These are phyloP conservation scores for Condylostylus longicornis DNA, from an alignment of 1,140 invertebrate species.

Conservation along the genomic window DNA sequence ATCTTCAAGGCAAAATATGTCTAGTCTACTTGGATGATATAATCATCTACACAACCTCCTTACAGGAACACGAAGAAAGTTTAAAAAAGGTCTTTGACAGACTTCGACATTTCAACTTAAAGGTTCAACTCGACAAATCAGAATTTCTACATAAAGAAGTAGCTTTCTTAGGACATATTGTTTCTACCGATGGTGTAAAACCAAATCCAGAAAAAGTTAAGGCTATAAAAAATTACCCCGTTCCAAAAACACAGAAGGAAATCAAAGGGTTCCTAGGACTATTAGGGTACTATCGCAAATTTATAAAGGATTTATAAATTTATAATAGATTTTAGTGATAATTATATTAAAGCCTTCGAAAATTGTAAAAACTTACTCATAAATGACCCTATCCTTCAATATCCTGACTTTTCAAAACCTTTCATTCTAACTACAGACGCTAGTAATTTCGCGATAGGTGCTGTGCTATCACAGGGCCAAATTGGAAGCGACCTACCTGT, in stretches of 20 bases:
- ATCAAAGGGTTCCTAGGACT: conserved; percentile 18
- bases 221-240: conserved; percentile 6
- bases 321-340: conserved; percentile 10
- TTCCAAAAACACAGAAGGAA: conserved; percentile 13
- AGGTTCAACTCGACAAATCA: conserved; percentile 32
- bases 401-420: conserved; percentile 16
- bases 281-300: conserved; percentile 9
- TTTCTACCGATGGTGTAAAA: conserved; percentile 8
- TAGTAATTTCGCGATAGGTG: conserved; percentile 13
- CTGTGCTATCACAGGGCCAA: conserved; percentile 19
- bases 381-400: conserved; percentile 21
- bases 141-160: conserved; percentile 23
- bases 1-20: no score
- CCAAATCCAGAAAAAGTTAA: conserved; percentile 8
- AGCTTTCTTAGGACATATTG: conserved; percentile 9
- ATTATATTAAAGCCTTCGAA: conserved; percentile 13
- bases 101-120: conserved; percentile 29
- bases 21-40: no score
- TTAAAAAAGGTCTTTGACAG: no score
- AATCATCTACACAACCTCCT: no score
- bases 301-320: conserved; percentile 17
- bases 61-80: no score
- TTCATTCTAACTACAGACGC: conserved; percentile 17
- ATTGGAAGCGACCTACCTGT: conserved; percentile 18
- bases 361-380: conserved; percentile 18